Evolutionary conservation across 35 echinoderm and acorn worm species (phyloP).

Genomic region (Ophioderma brevispina): DNA sequence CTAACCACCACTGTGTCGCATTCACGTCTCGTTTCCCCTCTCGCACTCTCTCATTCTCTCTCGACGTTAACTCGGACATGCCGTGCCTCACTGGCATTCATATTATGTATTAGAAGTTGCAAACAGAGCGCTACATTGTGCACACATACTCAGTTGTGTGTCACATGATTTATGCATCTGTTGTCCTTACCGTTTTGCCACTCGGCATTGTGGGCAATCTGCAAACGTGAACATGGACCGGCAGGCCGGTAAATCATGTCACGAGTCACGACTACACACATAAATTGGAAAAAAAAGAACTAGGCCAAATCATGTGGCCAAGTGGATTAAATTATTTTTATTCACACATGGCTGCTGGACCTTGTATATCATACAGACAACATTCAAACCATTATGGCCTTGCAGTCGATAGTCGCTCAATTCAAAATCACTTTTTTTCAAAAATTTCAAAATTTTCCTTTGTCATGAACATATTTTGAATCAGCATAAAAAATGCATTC

Average conservation of each 20-base stretch:
- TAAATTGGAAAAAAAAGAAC: not conserved
- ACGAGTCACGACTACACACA: not conserved
- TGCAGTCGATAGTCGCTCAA: no score
- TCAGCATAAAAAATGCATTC: no score
- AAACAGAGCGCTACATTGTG: not conserved
- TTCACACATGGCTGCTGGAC: not conserved
- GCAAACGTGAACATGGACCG: not conserved
- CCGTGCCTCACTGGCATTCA: not conserved
- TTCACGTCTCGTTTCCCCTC: not conserved
- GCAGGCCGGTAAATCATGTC: not conserved
- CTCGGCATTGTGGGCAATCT: no score
- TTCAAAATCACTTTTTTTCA: no score
- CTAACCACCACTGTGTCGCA: not conserved
- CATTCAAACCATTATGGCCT: no score
- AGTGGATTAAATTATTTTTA: not conserved
- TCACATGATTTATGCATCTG: constrained; percentile 1
- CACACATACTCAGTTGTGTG: not conserved
- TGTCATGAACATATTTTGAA: no score
- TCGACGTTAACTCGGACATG: not conserved
- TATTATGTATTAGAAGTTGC: not conserved
- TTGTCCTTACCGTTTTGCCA: not conserved
- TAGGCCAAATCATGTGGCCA: not conserved
- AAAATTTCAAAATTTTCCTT: no score
- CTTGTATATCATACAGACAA: no score
- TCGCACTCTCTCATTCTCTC: not conserved